Evolutionary conservation across 2,113 vertebrate species (phyloP).

Genomic region (Macquaria ambigua): DNA sequence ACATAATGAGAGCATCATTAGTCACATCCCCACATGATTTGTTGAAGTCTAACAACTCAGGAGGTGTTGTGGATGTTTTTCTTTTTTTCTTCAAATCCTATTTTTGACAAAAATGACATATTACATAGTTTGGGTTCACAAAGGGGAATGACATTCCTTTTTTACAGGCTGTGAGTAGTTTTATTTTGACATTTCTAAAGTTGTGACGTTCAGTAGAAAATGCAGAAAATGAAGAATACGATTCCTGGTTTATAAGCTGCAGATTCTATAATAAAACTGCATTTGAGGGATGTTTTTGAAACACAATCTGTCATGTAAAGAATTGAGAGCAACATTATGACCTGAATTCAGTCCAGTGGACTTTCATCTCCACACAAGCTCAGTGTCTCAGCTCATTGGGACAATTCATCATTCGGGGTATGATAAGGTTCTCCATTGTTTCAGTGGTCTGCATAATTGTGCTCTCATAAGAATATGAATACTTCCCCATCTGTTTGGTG

Average conservation of each 20-base stretch:
- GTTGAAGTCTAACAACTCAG: constrained; percentile 46
- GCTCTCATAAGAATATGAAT: constrained; percentile 74
- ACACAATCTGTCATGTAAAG: constrained; percentile 13
- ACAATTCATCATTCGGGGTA: constrained; percentile 58
- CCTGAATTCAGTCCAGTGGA: constrained; percentile 24
- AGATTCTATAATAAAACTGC: constrained; percentile 46
- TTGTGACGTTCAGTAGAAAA: constrained; percentile 36
- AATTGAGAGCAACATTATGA: constrained; percentile 18
- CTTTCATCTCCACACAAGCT: constrained; percentile 41
- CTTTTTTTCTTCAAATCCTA: constrained; percentile 25
- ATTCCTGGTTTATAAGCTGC: constrained; percentile 30
- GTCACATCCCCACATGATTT: constrained; percentile 52
- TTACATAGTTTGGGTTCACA: constrained; percentile 43
- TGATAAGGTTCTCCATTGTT: constrained; percentile 67
- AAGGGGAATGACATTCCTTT: constrained; percentile 20
- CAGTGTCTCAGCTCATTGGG: constrained; percentile 42
- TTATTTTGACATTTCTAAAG: constrained; percentile 42
- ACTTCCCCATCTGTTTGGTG: constrained; percentile 81
- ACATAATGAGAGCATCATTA: constrained; percentile 73
- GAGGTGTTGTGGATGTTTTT: constrained; percentile 39
- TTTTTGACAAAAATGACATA: constrained; percentile 60
- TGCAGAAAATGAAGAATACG: constrained; percentile 24
- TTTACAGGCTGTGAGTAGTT: constrained; percentile 16
- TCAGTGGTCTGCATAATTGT: constrained; percentile 62
- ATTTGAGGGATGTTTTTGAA: constrained; percentile 48